Conservation (phyloP, 2,113 vertebrate genomes). For the Pachypanchax playfairii region DNA sequence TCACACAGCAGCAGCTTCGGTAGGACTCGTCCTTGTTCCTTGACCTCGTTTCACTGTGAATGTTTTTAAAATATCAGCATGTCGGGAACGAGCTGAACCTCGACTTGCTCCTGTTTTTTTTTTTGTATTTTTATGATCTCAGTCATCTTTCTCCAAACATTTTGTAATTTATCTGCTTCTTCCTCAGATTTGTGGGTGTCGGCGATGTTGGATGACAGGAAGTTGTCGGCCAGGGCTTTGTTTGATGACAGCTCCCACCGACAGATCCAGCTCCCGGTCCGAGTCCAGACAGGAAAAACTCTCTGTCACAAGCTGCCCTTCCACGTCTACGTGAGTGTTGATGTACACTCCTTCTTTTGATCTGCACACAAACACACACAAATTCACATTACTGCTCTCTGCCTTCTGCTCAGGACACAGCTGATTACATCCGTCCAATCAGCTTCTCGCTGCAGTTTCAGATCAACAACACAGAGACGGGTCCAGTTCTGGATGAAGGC, state of each 20-base stretch:
- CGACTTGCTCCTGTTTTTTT: no score
- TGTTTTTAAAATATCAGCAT: no score
- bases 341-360: background rate
- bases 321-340: slow-evolving; percentile 87
- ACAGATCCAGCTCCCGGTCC: slow-evolving; percentile 73
- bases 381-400: background rate
- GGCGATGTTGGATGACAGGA: slow-evolving; percentile 87
- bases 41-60: no score
- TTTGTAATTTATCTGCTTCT: background rate
- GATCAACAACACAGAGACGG: slow-evolving; percentile 81
- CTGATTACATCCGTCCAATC: slow-evolving; percentile 90
- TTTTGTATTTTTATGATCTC: no score
- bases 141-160: no score
- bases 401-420: slow-evolving; percentile 84
- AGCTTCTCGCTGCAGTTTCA: slow-evolving; percentile 85
- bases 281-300: slow-evolving; percentile 71
- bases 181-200: slow-evolving; percentile 80
- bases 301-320: slow-evolving; percentile 85
- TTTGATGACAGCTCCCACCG: slow-evolving; percentile 87
- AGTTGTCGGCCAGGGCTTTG: slow-evolving; percentile 80
- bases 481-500: slow-evolving; percentile 86
- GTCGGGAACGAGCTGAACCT: no score
- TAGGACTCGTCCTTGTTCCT: slow-evolving; percentile 40
- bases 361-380: background rate
- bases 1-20: slow-evolving; percentile 76